These are phyloP conservation scores for Smutsia temminckii DNA, from an alignment of 2,797 vertebrate genomes.

Conservation along the genomic window DNA sequence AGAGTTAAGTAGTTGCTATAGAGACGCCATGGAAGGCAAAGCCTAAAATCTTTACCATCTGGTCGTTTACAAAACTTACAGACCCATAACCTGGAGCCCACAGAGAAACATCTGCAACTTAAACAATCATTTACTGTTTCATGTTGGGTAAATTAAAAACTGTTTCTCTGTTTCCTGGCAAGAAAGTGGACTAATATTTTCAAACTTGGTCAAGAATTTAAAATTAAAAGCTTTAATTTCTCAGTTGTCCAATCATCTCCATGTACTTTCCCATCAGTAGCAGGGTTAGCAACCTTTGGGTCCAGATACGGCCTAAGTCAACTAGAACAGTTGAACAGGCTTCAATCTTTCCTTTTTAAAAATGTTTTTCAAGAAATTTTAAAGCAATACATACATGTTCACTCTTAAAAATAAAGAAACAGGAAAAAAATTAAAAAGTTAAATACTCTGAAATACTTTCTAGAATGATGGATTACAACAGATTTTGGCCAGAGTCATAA, in stretches of 20 bases:
- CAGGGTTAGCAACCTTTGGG: not conserved
- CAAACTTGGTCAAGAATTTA: not conserved
- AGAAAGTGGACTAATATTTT: not conserved
- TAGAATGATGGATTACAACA: not conserved
- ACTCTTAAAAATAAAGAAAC: not conserved
- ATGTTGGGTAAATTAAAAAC: not conserved
- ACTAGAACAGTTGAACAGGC: not conserved
- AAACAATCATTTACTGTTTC: not conserved
- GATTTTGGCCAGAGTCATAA: not conserved
- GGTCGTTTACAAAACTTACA: not conserved
- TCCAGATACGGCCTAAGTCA: fast-evolving
- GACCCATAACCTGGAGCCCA: not conserved
- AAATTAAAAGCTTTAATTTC: not conserved
- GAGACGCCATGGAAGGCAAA: not conserved
- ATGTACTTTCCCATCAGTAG: not conserved
- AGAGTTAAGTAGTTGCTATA: not conserved
- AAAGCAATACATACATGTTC: not conserved
- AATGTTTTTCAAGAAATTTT: not conserved
- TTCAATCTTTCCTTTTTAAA: not conserved
- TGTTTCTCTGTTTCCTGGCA: not conserved
- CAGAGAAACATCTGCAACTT: not conserved
- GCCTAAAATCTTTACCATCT: not conserved
- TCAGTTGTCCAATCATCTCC: not conserved
- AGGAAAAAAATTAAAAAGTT: not conserved
- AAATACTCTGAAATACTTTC: not conserved